phyloP scores from a whole-genome alignment of 2,888 invertebrate species.

The Euzetes globulus region DNA sequence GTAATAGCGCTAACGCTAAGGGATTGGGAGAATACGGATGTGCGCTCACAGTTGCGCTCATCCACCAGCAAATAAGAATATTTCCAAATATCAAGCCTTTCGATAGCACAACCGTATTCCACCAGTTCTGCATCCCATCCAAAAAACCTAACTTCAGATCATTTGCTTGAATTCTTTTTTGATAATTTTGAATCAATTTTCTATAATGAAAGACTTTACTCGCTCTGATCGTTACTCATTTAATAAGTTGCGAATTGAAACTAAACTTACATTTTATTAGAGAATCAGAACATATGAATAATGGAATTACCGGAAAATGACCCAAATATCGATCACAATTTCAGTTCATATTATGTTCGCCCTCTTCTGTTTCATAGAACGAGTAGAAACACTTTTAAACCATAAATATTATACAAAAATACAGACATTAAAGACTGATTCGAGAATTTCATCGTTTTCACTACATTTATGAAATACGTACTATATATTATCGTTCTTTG shows the following conservation, averaged over 20 bases:
- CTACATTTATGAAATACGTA: no score
- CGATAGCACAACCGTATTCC: neutral
- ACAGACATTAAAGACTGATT: slow-evolving; percentile 4
- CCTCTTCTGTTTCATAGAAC: neutral
- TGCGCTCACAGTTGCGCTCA: slow-evolving; percentile 23
- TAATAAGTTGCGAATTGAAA: neutral
- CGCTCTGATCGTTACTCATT: neutral
- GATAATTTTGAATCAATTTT: neutral
- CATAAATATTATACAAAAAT: slow-evolving; percentile 19
- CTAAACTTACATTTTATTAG: neutral
- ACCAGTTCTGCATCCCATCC: neutral
- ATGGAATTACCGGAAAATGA: neutral
- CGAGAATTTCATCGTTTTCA: neutral
- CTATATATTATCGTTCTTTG: no score
- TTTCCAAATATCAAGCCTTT: neutral
- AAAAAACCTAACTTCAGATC: neutral
- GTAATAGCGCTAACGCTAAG: neutral
- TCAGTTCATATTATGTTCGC: slow-evolving; percentile 15
- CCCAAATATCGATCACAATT: slow-evolving; percentile 28
- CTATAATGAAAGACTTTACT: neutral
- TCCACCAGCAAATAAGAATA: neutral
- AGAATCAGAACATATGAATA: neutral
- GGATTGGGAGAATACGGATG: slow-evolving; percentile 1
- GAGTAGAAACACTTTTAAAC: slow-evolving; percentile 18
- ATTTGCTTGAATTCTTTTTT: neutral